Evolutionary conservation across 2,888 invertebrate species (phyloP).

Genomic region (Apamea epomidion): DNA sequence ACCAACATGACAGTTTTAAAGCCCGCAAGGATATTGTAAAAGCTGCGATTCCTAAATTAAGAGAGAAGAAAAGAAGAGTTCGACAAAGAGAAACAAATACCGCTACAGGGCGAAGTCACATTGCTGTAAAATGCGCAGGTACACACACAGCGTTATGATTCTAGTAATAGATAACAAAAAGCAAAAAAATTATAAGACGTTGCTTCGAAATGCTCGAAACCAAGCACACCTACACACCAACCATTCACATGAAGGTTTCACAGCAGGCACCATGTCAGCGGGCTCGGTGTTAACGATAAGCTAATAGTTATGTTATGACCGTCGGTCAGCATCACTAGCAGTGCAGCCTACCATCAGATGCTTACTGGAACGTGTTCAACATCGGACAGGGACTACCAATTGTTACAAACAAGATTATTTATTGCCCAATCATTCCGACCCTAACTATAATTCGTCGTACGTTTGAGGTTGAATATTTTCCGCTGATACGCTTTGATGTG

Average conservation of each 20-base stretch:
- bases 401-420: background rate
- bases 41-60: background rate
- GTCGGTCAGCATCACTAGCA: background rate
- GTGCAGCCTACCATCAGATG: background rate
- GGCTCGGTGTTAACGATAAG: too few relatives aligned
- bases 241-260: background rate
- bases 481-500: background rate
- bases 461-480: background rate
- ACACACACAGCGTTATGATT: background rate
- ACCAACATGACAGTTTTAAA: background rate
- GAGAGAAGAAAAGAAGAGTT: too few relatives aligned
- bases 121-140: background rate
- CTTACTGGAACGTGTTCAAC: background rate
- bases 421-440: background rate
- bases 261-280: background rate
- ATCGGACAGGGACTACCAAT: background rate
- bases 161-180: background rate
- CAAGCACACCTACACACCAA: background rate
- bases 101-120: background rate
- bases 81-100: background rate
- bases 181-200: background rate
- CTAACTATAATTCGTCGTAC: slow-evolving; percentile 4
- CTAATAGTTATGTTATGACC: background rate
- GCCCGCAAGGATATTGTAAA: background rate
- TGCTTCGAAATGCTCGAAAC: background rate